These are phyloP conservation scores for Gobionotothen gibberifrons DNA, from an alignment of 2,797 vertebrate genomes.

Conservation along the genomic window DNA sequence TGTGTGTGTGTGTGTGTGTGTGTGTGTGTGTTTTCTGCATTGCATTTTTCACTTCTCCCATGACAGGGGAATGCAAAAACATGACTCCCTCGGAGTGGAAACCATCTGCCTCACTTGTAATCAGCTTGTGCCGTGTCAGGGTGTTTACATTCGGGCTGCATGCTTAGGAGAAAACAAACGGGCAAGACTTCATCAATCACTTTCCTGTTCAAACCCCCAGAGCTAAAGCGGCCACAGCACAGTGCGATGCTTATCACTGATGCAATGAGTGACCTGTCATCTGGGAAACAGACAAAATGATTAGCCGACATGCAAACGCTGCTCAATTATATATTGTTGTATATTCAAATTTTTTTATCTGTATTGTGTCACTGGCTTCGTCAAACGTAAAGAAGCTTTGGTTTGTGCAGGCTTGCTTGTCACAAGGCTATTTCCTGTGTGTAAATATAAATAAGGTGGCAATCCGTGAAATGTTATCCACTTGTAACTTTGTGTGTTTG, in stretches of 20 bases:
- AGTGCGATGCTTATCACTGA: conserved; percentile 52
- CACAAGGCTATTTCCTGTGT: too few species aligned
- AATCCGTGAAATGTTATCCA: neutral
- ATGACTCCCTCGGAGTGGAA: conserved; percentile 73
- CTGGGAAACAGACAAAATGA: conserved; percentile 16
- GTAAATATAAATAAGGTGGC: too few species aligned
- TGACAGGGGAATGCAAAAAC: conserved; percentile 79
- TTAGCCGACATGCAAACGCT: conserved; percentile 17
- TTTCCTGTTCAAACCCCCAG: conserved; percentile 54
- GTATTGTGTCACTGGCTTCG: too few species aligned
- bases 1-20: neutral
- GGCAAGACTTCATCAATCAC: conserved; percentile 66
- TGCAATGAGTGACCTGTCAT: conserved; percentile 44
- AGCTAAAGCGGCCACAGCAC: conserved; percentile 32
- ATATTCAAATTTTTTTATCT: neutral
- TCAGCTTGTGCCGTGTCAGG: conserved; percentile 72
- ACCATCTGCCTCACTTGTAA: conserved; percentile 75
- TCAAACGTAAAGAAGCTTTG: too few species aligned
- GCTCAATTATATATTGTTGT: neutral
- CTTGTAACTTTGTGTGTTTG: neutral
- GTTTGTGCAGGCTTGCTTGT: too few species aligned
- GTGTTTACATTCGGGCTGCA: conserved; percentile 77
- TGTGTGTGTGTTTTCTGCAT: conserved; percentile 12
- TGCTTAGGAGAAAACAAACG: conserved; percentile 49
- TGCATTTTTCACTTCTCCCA: conserved; percentile 59